These are phyloP conservation scores for Numenius phaeopus DNA, from an alignment of 2,797 vertebrate genomes.

Conservation along the genomic window DNA sequence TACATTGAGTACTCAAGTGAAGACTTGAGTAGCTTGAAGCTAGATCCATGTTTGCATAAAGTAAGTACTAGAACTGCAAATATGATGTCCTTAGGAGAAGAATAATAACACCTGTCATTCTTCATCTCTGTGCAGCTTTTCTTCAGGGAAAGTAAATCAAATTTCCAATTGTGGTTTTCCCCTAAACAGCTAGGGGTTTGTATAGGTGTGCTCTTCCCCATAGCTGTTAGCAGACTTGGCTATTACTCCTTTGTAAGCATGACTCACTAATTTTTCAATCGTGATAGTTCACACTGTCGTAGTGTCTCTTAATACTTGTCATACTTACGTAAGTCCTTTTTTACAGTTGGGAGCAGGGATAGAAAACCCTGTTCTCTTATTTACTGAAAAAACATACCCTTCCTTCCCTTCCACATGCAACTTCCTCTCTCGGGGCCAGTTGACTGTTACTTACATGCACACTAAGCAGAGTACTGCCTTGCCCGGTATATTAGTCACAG, in stretches of 20 bases:
- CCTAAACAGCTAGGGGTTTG: background rate
- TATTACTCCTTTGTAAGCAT: background rate
- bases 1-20: background rate
- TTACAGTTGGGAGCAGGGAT: conserved; percentile 20
- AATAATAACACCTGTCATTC: background rate
- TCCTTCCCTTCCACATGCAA: conserved; percentile 21
- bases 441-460: conserved; percentile 53
- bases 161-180: background rate
- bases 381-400: conserved; percentile 38
- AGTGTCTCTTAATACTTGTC: background rate
- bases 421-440: conserved; percentile 60
- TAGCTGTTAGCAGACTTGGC: background rate
- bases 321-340: background rate
- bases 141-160: background rate
- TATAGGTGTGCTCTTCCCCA: background rate
- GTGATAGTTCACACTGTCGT: background rate
- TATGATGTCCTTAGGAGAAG: background rate
- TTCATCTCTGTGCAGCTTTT: background rate
- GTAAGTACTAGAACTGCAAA: background rate
- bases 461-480: background rate
- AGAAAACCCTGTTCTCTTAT: background rate
- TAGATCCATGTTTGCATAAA: background rate
- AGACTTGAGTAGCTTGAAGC: background rate
- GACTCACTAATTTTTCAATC: conserved; percentile 21
- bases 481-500: conserved; percentile 68